phyloP scores from a whole-genome alignment of 2,888 invertebrate species.

The Eilema sororculum region DNA sequence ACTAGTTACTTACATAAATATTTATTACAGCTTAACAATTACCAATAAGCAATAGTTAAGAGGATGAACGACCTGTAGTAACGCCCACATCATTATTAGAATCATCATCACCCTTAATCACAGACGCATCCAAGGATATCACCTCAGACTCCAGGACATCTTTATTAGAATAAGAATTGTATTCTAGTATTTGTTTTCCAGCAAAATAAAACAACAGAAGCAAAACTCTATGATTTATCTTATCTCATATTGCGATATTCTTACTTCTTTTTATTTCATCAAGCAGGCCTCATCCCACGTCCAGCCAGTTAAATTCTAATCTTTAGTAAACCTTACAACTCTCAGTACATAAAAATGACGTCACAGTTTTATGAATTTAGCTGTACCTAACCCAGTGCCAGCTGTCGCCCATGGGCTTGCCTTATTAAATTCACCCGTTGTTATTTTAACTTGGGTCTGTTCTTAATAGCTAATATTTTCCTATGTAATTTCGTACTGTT shows the following conservation, averaged over 20 bases:
- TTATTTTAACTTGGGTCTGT: slow-evolving; percentile 47
- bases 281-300: not conserved
- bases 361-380: slow-evolving; percentile 48
- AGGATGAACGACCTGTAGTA: too few species aligned
- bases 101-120: too few species aligned
- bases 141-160: too few species aligned
- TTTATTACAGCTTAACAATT: too few species aligned
- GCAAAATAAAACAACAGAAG: not conserved
- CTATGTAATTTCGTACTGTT: slow-evolving; percentile 36
- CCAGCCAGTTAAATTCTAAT: slow-evolving; percentile 12
- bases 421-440: slow-evolving; percentile 58
- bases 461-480: slow-evolving; percentile 53
- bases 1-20: too few species aligned
- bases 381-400: slow-evolving; percentile 40
- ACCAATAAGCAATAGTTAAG: too few species aligned
- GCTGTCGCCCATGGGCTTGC: slow-evolving; percentile 49
- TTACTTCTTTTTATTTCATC: too few species aligned
- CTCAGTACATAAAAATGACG: slow-evolving; percentile 37
- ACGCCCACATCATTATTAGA: too few species aligned
- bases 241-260: too few species aligned
- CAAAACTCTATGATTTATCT: not conserved
- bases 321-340: slow-evolving; percentile 17
- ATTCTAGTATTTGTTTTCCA: not conserved
- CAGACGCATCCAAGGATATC: too few species aligned
- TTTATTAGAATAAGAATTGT: too few species aligned